Conservation (phyloP, 2,888 invertebrate species). For the Miltochrista miniata region DNA sequence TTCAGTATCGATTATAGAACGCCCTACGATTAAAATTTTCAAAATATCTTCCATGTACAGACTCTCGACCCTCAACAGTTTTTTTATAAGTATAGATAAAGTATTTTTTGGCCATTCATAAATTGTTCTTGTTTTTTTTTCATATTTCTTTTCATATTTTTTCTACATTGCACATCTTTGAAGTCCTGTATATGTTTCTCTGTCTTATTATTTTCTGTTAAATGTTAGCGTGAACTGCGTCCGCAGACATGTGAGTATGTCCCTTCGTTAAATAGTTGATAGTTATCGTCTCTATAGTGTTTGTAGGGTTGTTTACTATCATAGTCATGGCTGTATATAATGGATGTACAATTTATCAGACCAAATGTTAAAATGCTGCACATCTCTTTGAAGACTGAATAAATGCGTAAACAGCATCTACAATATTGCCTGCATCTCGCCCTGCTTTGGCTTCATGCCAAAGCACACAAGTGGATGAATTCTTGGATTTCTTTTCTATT, state of each 20-base stretch:
- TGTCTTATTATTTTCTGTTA: background rate
- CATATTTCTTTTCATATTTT: too few relatives aligned
- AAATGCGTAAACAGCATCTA: conserved; percentile 20
- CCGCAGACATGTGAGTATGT: conserved; percentile 22
- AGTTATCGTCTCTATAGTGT: background rate
- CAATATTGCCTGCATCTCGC: conserved; percentile 22
- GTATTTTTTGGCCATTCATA: too few relatives aligned
- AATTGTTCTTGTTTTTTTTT: too few relatives aligned
- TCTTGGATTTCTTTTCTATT: conserved; percentile 13
- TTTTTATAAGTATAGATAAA: too few relatives aligned
- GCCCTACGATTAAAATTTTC: too few relatives aligned
- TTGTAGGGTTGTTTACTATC: conserved; percentile 3
- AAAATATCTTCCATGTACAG: too few relatives aligned
- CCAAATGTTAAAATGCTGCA: conserved; percentile 6
- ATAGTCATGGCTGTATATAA: conserved; percentile 13
- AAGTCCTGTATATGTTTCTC: background rate
- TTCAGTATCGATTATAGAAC: too few relatives aligned
- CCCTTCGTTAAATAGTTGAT: conserved; percentile 2
- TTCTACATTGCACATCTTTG: too few relatives aligned
- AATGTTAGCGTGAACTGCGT: conserved; percentile 12
- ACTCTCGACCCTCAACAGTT: too few relatives aligned
- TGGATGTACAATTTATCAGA: conserved; percentile 18
- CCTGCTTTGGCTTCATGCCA: conserved; percentile 20
- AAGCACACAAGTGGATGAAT: conserved; percentile 18
- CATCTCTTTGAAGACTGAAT: conserved; percentile 13